Base-by-base conservation (phyloP, 2,888 invertebrate species). In the Eucriotettix oculatus region DNA sequence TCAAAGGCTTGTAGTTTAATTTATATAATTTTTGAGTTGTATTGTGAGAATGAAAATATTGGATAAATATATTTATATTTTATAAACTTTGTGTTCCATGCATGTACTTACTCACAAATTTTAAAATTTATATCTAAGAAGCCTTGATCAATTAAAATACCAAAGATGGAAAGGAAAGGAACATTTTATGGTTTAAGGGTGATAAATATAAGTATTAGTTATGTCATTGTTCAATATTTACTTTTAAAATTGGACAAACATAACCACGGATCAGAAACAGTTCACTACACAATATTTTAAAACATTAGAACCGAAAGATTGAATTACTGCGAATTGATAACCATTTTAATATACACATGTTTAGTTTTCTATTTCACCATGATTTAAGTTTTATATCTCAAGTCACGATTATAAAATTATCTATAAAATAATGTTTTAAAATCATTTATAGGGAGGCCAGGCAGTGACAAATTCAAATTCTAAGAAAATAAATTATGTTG, bases 381-480 rank as follows among this genome's bases (percentile, higher is more conserved):
- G 42, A 56, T 60, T 60, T 57, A 57, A 48, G 43, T 61, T 55
- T 61, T 41, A 53, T 54, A 40, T 52, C 43, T 58, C 55, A 58
- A 48, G 40, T 58, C 58, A 55, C 55, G 58, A 58, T 61, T 61
- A 61, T 61, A 61, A 61, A 61, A 61, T 58, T 53, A 59, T 56
- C 52, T 61, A 56, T 60, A 60, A 53, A 60, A 60, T 56, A 42
- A 52, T 40, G 41, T 56, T 60, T 60, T 52, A 56, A 60, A 60
- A 60, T 56, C 52, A 56, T 60, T 60, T 61, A 61, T 58, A 56
- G 61, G 61, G 57, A 60, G 58, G 52, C 58, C 58, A 63, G 63
- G 62, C 57, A 63, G 61, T 61, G 59, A 63, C 56, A 63, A 62
- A 63, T 57, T 60, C 52, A 59, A 61, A 61, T 60, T 60, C 60